Evolutionary conservation across 2,888 invertebrate species (phyloP).

Genomic region (Eueremaeus valkanovi): DNA sequence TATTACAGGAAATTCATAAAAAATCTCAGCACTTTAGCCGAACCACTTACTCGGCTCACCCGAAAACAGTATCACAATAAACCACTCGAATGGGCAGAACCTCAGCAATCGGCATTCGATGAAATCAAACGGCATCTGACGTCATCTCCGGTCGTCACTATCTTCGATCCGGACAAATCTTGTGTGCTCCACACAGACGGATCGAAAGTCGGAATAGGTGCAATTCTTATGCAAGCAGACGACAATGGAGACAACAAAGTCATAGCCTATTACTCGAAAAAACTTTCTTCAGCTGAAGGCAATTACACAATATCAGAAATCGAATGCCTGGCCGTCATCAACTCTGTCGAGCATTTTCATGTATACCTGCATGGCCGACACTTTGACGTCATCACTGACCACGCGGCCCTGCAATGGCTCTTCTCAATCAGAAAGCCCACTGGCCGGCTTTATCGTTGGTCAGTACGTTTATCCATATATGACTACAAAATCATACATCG

Average conservation of each 20-base stretch:
- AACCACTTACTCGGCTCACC: neutral
- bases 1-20: conserved; percentile 17
- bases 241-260: no score
- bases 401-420: neutral
- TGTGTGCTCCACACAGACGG: no score
- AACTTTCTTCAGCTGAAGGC: no score
- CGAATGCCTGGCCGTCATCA: neutral
- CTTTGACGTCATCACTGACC: neutral
- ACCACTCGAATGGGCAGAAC: conserved; percentile 6
- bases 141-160: neutral
- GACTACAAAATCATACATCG: neutral
- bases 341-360: neutral
- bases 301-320: no score
- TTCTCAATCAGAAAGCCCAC: neutral
- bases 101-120: conserved; percentile 7
- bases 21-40: neutral
- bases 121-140: neutral
- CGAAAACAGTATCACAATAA: neutral
- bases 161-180: neutral
- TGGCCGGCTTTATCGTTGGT: neutral
- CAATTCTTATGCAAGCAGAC: no score
- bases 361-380: neutral
- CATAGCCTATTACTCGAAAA: no score
- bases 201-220: no score
- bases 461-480: neutral